Base-by-base conservation (phyloP, 30 jellyfish, hydroid and myxozoan genomes). In the Pelagia noctiluca region DNA sequence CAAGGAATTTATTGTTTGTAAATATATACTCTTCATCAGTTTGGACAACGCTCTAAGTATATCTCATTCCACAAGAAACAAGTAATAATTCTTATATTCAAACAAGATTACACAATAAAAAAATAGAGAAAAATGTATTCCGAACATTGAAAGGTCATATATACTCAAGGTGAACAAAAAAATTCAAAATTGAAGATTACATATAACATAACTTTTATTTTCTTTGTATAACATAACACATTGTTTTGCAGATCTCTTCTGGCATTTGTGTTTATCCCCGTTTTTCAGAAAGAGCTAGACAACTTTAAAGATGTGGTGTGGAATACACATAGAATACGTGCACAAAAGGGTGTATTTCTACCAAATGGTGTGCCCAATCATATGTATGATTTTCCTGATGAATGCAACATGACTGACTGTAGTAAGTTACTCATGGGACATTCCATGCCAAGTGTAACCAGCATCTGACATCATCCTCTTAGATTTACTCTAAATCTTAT, bases 251-350 rank as follows among this genome's bases (percentile, higher is more conserved):
- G 57, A 42, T 42, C 57, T 42, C 57, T 42, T 42, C 57, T 42
- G 57, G 57, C 57, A 42, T 42, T 42, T 42, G 57, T 5, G 57
- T 42, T 42, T 42, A 42, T 42, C 57, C 57, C 57, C 57, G 57
- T 42, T 42, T 42, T 42, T 8, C 57, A 42, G 57, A 42, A 42
- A 42, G 57, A n/a, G n/a, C n/a, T n/a, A n/a, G n/a, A n/a, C n/a
- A n/a, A n/a, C n/a, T n/a, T n/a, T n/a, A n/a, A n/a, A n/a, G n/a
- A n/a, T n/a, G n/a, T n/a, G n/a, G n/a, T n/a, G n/a, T n/a, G n/a
- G n/a, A n/a, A n/a, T n/a, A n/a, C n/a, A n/a, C n/a, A n/a, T n/a
- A n/a, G n/a, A n/a, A n/a, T n/a, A n/a, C n/a, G n/a, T n/a, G n/a
- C n/a, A n/a, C n/a, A n/a, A n/a, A n/a, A n/a, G n/a, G n/a, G n/a